phyloP scores from a whole-genome alignment of 2,888 invertebrate genomes.

The Cantharis rustica region DNA sequence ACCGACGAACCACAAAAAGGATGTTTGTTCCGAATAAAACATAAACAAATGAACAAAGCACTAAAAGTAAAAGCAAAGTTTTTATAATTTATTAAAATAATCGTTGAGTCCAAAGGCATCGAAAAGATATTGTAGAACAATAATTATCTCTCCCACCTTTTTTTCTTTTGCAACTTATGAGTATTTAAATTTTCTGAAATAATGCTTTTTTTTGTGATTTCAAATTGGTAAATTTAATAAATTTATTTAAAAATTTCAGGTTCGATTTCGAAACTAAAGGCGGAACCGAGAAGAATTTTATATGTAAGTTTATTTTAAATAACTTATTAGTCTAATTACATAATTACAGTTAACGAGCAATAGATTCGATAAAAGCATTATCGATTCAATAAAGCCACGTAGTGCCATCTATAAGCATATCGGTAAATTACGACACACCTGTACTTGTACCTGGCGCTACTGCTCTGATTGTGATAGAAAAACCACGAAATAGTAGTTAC shows the following conservation, averaged over 20 bases:
- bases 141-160: too few species aligned
- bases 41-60: too few species aligned
- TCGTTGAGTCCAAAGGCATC: too few species aligned
- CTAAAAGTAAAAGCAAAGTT: too few species aligned
- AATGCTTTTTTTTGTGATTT: too few species aligned
- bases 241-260: neutral
- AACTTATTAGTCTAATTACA: neutral
- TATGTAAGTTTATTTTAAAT: neutral
- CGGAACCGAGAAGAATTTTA: neutral
- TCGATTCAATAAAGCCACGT: neutral
- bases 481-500: neutral
- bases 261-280: neutral
- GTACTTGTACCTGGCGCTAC: conserved; percentile 1
- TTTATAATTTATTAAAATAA: too few species aligned
- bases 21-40: too few species aligned
- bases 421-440: neutral
- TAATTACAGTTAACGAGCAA: neutral
- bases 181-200: too few species aligned
- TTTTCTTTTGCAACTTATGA: too few species aligned
- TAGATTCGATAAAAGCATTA: neutral
- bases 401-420: neutral
- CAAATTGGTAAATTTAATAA: too few species aligned
- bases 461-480: neutral
- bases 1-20: too few species aligned
- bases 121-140: too few species aligned